Evolutionary conservation across 2,797 vertebrate genomes (phyloP).

Genomic region (Pygocentrus nattereri): DNA sequence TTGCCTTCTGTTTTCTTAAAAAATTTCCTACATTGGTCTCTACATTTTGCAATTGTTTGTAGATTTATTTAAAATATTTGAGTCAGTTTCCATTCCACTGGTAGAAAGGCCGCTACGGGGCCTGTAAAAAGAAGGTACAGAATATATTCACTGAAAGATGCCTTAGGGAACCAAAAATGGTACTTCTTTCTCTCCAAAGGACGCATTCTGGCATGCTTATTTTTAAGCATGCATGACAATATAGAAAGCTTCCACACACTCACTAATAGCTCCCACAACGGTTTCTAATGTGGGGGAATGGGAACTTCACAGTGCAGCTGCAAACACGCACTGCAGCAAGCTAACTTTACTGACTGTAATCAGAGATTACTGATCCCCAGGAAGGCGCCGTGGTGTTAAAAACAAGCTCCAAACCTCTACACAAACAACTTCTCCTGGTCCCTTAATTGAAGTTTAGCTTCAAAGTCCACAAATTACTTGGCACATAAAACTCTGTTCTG

Average conservation of each 20-base stretch:
- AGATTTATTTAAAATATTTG: no score
- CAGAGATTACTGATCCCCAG: constrained; percentile 28
- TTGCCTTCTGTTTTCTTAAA: no score
- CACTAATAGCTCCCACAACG: constrained; percentile 6
- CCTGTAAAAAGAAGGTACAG: no score
- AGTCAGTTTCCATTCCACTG: no score
- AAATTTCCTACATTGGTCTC: no score
- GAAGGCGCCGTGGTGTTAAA: constrained; percentile 25
- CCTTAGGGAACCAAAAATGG: not conserved
- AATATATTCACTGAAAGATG: not conserved
- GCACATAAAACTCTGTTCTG: constrained; percentile 43
- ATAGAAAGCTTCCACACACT: constrained; percentile 2
- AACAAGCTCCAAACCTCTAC: constrained; percentile 38
- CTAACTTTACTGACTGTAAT: constrained; percentile 39
- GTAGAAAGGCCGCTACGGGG: no score
- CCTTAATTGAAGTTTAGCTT: constrained; percentile 44
- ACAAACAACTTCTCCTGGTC: constrained; percentile 39
- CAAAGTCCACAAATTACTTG: constrained; percentile 37
- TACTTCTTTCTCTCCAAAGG: not conserved
- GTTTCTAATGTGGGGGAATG: constrained; percentile 32
- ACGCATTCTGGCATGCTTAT: not conserved
- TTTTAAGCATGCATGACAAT: not conserved
- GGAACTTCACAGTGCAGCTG: constrained; percentile 29
- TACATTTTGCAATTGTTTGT: no score
- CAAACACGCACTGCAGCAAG: constrained; percentile 33